Base-by-base conservation (phyloP, 1,140 invertebrate genomes). In the Propsilocerus akamusi region DNA sequence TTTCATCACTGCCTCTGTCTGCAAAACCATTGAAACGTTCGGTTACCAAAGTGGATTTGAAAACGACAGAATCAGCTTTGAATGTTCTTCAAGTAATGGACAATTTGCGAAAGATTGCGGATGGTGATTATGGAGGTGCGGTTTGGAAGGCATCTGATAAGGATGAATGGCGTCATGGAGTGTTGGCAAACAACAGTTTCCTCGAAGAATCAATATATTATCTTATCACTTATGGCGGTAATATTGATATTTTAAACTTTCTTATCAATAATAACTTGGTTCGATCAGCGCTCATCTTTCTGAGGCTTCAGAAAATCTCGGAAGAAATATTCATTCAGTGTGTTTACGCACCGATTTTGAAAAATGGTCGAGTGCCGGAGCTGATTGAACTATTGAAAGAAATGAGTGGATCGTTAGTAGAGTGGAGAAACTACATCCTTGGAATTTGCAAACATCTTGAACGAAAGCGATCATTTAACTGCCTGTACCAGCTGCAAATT, bases 151-250 rank as follows among this genome's bases (percentile, higher is more conserved):
- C 14, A 12, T 2, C 28, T 8, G 28, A 30, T 12, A 30, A 30
- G 14, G 11, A 12, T 30, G 28, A 30, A 30, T 30, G 28, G 28
- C 11, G 14, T 30, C 34, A 17, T 20, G 2, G 2, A 1, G 34
- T 20, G 10, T 41, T 41, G 11, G 14, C 34, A 17, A 41, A 75
- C 41, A 67, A 70, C 0, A 68, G 76, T 50, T 76, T 76, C 51
- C 83, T 82, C 54, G 72, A 77, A 47, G 81, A 85, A 59, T 82
- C 78, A 54, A 57, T 82, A 1, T 81, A 80, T 59, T 86, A 86
- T 64, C 63, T 86, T 5, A 67, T 69, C 0, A 77, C 72, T 48
- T 86, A 85, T 58, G 83, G 81, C 4, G 80, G 75, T 20, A 73
- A 75, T 52, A 66, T 69, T 2, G 75, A 76, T 4, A 74, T 81